Conservation (phyloP, 2,113 vertebrate species). For the Phalacrocorax aristotelis region DNA sequence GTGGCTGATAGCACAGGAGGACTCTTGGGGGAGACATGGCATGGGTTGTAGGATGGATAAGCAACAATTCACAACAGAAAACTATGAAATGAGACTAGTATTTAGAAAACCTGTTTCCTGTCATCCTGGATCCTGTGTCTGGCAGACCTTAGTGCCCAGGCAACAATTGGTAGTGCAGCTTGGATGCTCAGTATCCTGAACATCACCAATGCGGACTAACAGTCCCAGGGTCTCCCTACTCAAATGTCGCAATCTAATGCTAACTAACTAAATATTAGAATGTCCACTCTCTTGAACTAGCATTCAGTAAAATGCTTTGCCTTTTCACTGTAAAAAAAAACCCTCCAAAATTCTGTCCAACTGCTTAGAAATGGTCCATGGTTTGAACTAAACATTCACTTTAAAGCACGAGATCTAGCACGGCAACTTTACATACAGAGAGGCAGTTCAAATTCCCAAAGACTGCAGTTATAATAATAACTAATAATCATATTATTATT, state of each 20-base stretch:
- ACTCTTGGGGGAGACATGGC: not conserved
- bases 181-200: not conserved
- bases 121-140: not conserved
- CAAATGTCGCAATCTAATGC: not conserved
- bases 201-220: not conserved
- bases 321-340: not conserved
- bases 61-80: not conserved
- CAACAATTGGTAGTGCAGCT: not conserved
- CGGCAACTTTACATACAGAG: not conserved
- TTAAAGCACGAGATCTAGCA: not conserved
- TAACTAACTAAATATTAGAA: not conserved
- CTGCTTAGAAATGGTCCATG: not conserved
- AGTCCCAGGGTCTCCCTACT: not conserved
- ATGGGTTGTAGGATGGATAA: not conserved
- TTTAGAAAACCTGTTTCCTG: not conserved
- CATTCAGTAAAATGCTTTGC: not conserved
- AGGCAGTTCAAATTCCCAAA: not conserved
- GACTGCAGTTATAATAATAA: not conserved
- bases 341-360: not conserved
- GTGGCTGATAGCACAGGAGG: not conserved
- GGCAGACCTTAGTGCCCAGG: not conserved
- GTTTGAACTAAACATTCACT: not conserved
- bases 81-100: not conserved
- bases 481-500: not conserved
- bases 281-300: no score